Conservation (phyloP, 2,113 vertebrate species). For the Cyrtonyx montezumae region DNA sequence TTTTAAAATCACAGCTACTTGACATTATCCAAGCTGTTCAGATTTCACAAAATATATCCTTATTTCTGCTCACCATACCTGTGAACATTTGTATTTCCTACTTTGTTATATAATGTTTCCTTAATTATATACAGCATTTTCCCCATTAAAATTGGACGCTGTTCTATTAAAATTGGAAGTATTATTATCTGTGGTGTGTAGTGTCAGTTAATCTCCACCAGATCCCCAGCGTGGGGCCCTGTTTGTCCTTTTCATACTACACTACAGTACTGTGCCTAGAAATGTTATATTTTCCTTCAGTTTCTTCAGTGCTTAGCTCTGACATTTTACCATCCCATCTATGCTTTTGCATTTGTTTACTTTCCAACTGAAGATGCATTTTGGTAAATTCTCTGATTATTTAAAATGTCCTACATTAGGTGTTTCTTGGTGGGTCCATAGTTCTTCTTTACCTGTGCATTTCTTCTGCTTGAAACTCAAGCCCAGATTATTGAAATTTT, state of each 20-base stretch:
- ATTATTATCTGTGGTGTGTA: background rate
- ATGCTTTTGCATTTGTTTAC: background rate
- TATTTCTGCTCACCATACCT: background rate
- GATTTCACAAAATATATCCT: background rate
- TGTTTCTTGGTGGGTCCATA: background rate
- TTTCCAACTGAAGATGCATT: background rate
- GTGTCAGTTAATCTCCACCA: background rate
- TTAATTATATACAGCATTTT: background rate
- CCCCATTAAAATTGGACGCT: background rate
- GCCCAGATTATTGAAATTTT: background rate
- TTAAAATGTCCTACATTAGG: background rate
- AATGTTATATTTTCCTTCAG: accelerated
- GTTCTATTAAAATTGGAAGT: background rate
- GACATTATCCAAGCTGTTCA: background rate
- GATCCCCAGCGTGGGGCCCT: background rate
- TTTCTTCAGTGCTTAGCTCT: background rate
- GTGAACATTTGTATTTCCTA: background rate
- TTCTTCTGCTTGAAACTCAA: background rate
- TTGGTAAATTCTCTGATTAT: background rate
- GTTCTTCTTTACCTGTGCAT: background rate
- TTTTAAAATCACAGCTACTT: background rate
- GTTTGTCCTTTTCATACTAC: background rate
- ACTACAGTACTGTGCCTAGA: background rate
- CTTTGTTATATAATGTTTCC: background rate
- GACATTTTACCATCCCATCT: background rate